phyloP scores from a whole-genome alignment of 2,888 invertebrate species.

The Parelbella ahira region DNA sequence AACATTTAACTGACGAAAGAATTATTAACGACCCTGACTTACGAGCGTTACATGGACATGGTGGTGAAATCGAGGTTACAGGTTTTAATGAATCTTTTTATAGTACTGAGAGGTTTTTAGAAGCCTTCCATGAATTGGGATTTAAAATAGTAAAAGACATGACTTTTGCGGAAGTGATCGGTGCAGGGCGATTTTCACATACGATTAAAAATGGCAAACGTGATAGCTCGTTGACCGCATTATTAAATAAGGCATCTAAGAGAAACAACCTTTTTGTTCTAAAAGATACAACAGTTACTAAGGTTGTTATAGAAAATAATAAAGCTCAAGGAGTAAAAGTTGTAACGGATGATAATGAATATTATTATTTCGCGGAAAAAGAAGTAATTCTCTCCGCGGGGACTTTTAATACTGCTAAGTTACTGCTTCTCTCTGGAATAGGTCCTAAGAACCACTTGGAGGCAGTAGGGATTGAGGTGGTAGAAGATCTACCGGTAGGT shows the following conservation, averaged over 20 bases:
- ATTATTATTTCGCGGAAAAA: slow-evolving; percentile 42
- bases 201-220: slow-evolving; percentile 53
- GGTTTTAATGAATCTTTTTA: slow-evolving; percentile 39
- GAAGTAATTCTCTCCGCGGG: slow-evolving; percentile 63
- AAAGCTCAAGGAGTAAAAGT: slow-evolving; percentile 49
- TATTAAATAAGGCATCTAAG: slow-evolving; percentile 43
- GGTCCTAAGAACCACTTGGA: slow-evolving; percentile 51
- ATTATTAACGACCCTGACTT: slow-evolving; percentile 48
- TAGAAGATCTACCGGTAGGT: slow-evolving; percentile 56
- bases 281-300: slow-evolving; percentile 47
- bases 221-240: slow-evolving; percentile 51
- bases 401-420: slow-evolving; percentile 59
- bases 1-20: slow-evolving; percentile 53
- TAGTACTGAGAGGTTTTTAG: slow-evolving; percentile 42
- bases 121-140: slow-evolving; percentile 54
- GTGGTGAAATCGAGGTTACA: slow-evolving; percentile 59
- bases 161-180: slow-evolving; percentile 54
- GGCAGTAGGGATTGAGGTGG: slow-evolving; percentile 41
- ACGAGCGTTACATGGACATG: slow-evolving; percentile 46
- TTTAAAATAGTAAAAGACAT: slow-evolving; percentile 56
- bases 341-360: slow-evolving; percentile 33
- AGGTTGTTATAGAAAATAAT: slow-evolving; percentile 46
- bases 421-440: slow-evolving; percentile 58
- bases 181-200: slow-evolving; percentile 61
- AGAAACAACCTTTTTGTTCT: slow-evolving; percentile 47